Base-by-base conservation (phyloP, 1,140 invertebrate species). In the Drosophila pseudoananassae region DNA sequence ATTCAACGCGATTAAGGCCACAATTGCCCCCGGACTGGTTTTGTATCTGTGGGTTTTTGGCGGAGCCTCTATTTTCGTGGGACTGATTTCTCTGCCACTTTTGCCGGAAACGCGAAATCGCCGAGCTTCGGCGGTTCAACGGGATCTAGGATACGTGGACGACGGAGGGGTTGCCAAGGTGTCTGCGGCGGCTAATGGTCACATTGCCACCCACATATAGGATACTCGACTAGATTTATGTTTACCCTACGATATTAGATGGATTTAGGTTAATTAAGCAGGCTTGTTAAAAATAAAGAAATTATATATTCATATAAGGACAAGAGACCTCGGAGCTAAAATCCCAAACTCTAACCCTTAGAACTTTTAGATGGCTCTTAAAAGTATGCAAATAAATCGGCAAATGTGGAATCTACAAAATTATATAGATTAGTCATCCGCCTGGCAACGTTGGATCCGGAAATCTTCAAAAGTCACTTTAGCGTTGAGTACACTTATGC, bases 41-140 rank as follows among this genome's bases (percentile, higher is more conserved):
- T 65, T 78, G 0, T 87, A 87, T 14, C 33, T 87, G n/a, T 88
- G 83, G 83, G 84, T 88, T 0, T 87, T 87, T 50, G 83, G 83
- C 7, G 78, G 50, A 12, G 75, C 83, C 15, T 83, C 78, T 1
- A 70, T 87, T 17, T 65, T 82, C 20, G 75, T 88, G 43, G 83
- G 75, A 0, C 55, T 87, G 0, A 70, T 88, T 45, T 87, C 83
- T 6, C 7, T 87, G 56, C 76, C 83, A 0, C 25, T 87, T 20
- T 7, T 87, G 63, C 83, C 83, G 9, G 83, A 87, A 43, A 87
- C 83, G 1, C 66, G 83, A 5, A 76, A 88, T 15, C 75, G 83
- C 0, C 78, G 83, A 1, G 49, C 71, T 0, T 88, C 83, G 23
- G 55, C 78, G 1, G 78, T 87, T 49, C 83, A 87, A 31, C 65